Conservation (phyloP, 2,888 invertebrate species). For the Nephrotoma guestfalica region DNA sequence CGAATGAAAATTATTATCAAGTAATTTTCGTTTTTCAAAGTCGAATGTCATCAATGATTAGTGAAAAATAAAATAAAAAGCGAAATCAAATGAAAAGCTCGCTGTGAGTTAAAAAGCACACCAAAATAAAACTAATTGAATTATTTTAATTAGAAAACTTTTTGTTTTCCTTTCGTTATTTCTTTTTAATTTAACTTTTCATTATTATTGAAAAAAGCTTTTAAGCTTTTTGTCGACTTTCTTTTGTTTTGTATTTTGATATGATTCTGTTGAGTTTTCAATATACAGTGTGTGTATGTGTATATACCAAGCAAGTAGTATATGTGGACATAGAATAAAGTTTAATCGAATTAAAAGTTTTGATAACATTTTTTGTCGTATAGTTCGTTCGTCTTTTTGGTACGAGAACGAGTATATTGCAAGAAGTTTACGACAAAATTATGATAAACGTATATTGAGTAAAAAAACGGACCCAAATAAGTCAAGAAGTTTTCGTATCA, state of each 20-base stretch:
- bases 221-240: not conserved
- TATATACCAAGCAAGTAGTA: not conserved
- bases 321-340: not conserved
- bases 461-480: not conserved
- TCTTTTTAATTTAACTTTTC: not conserved
- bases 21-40: not conserved
- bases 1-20: not conserved
- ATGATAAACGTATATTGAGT: not conserved
- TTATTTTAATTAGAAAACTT: not conserved
- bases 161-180: not conserved
- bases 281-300: not conserved
- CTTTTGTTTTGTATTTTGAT: not conserved
- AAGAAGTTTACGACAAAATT: not conserved
- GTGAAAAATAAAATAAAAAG: not conserved
- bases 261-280: not conserved
- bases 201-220: not conserved
- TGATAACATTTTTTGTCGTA: not conserved
- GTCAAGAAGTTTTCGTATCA: not conserved
- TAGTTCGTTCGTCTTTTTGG: not conserved
- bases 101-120: not conserved
- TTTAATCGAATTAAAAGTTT: not conserved
- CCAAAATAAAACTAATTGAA: not conserved
- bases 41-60: not conserved
- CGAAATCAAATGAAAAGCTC: not conserved
- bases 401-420: not conserved